Evolutionary conservation across 1,140 invertebrate genomes (phyloP), one percentile per base, ranked within the genome.

Genomic region (Amphibalanus amphitrite): DNA sequence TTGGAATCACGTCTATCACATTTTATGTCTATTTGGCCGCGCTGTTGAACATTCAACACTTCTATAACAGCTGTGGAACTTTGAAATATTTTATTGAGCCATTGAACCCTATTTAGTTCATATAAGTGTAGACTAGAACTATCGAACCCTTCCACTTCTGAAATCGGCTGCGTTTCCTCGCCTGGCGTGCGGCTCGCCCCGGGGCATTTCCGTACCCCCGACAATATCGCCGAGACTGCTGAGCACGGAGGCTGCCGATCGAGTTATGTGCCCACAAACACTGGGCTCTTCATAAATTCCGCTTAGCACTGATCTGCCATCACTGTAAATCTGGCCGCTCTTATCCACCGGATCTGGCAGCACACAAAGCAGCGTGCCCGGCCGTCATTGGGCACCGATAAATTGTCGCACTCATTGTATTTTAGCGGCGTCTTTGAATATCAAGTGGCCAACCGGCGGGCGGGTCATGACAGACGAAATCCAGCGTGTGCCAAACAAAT

Each of bases 211-310:
- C 4, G 4, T 38, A 4, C 33, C 4, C 4, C 33, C 33, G 47
- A 20, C 47, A 20, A 59, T 59, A 20, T 59, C 23, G 47, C 47
- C 47, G 17, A 1, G 6, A 23, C 10, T 20, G 17, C 47, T 3
- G 47, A 38, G 33, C 33, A 38, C 33, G 33, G 4, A 15, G 33
- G 33, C 33, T 23, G 47, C 47, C 47, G 47, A 59, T 59, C 47
- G 47, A 59, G 47, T 59, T 59, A 59, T 59, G 47, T 20, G 13
- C 6, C 20, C 47, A 59, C 47, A 59, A 59, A 59, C 47, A 59
- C 47, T 59, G 47, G 47, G 47, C 47, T 59, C 47, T 59, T 59
- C 47, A 59, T 59, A 59, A 59, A 59, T 59, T 59, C 47, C 47
- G 47, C 47, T 59, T 59, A 59, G 47, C 47, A 23, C 47, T 59